Evolutionary conservation across 1,140 invertebrate genomes (phyloP).

Genomic region (Neodiprion virginianus): DNA sequence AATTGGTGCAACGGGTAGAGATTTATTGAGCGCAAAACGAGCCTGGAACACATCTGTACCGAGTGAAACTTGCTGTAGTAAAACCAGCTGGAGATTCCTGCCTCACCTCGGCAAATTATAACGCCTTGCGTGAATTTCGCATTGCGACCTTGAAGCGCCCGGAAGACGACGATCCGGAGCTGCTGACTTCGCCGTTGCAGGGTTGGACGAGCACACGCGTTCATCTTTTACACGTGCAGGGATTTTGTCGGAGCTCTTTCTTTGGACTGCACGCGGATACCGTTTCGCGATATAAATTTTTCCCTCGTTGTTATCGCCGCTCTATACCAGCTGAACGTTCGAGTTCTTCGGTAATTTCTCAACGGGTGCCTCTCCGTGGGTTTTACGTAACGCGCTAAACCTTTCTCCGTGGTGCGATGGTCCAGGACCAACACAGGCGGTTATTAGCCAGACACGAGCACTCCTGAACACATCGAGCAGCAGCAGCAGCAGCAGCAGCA

Average conservation of each 20-base stretch:
- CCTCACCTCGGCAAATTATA: no score
- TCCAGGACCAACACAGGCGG: not conserved
- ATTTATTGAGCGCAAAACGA: not conserved
- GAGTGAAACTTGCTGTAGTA: not conserved
- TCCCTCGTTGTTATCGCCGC: not conserved
- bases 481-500: not conserved
- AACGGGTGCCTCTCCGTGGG: not conserved
- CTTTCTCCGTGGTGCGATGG: constrained; percentile 4
- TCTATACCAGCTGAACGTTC: not conserved
- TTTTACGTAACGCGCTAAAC: not conserved
- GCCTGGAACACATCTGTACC: no score
- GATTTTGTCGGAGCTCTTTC: no score
- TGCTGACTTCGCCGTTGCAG: no score
- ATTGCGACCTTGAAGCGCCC: no score
- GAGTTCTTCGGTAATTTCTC: constrained; percentile 1
- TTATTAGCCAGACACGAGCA: not conserved
- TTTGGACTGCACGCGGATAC: no score
- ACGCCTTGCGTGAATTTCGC: no score
- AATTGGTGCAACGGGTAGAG: not conserved
- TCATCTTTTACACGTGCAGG: no score
- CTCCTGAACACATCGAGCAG: not conserved
- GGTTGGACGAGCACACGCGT: no score
- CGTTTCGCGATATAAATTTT: not conserved
- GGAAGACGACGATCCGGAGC: no score
- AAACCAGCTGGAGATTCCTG: not conserved